These are phyloP conservation scores for Condylura cristata DNA, from an alignment of 2,113 vertebrate genomes.

Conservation along the genomic window DNA sequence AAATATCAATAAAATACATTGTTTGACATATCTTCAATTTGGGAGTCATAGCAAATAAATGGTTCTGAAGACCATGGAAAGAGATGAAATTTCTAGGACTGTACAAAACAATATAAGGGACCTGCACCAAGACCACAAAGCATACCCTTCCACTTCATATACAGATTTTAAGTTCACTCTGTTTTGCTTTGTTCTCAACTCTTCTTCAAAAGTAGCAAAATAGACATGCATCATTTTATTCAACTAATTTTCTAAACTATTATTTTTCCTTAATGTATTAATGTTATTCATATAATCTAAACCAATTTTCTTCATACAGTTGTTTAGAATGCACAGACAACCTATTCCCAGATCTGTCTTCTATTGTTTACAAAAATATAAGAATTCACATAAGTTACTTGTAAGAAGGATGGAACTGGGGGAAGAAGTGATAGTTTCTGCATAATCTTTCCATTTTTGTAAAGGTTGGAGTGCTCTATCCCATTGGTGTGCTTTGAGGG, in stretches of 20 bases:
- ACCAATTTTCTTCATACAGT: not conserved
- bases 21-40: not conserved
- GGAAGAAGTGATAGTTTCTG: not conserved
- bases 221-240: not conserved
- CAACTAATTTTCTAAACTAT: not conserved
- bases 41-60: not conserved
- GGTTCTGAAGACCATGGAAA: not conserved
- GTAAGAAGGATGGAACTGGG: not conserved
- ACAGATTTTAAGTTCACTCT: not conserved
- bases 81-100: not conserved
- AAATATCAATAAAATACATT: not conserved
- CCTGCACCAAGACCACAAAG: not conserved
- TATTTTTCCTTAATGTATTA: conserved; percentile 7
- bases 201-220: not conserved
- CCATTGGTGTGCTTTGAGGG: not conserved
- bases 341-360: not conserved
- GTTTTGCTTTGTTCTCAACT: not conserved
- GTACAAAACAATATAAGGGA: not conserved
- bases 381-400: conserved; percentile 31
- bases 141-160: not conserved
- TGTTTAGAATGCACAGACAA: conserved; percentile 16
- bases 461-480: not conserved
- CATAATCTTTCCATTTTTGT: conserved; percentile 41
- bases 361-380: conserved; percentile 17
- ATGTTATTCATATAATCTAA: not conserved